Percentiles rank a stretch among this genome's conserved stretches.
phyloP scores from a whole-genome alignment of 2,888 invertebrate genomes.

The Netelia inedita region DNA sequence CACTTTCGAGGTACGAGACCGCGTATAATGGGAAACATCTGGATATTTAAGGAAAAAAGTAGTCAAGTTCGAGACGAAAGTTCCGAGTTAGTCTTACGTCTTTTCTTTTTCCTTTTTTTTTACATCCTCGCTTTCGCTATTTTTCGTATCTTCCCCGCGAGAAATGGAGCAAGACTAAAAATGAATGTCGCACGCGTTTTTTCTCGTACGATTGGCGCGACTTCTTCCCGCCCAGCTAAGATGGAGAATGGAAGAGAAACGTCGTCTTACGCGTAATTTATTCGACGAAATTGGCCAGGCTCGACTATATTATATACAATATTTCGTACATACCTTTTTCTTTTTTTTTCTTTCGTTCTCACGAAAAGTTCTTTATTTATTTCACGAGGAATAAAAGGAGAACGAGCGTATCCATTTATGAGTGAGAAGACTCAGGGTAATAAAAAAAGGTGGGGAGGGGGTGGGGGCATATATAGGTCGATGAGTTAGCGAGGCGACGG shows the following conservation, averaged over 20 bases:
- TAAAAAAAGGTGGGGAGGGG: background rate
- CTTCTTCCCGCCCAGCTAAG: background rate
- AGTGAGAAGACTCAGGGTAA: slow-evolving; percentile 26
- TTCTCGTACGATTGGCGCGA: background rate
- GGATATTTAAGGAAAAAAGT: too few species aligned
- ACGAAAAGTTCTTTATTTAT: background rate
- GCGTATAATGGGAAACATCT: too few species aligned
- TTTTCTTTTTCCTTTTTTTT: slow-evolving; percentile 59
- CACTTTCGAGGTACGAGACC: too few species aligned
- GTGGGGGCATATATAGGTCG: slow-evolving; percentile 38
- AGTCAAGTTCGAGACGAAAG: too few species aligned
- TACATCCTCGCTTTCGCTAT: slow-evolving; percentile 54
- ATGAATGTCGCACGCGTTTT: slow-evolving; percentile 41
- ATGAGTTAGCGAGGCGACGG: slow-evolving; percentile 35
- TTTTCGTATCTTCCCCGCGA: slow-evolving; percentile 57
- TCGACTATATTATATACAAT: background rate
- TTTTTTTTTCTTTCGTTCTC: background rate
- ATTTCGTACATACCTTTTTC: background rate
- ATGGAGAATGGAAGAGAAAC: slow-evolving; percentile 29
- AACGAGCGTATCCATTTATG: slow-evolving; percentile 13
- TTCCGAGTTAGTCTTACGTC: background rate
- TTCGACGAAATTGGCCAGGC: slow-evolving; percentile 6
- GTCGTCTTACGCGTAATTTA: slow-evolving; percentile 41
- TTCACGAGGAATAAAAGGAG: slow-evolving; percentile 9
- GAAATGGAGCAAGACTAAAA: slow-evolving; percentile 61